phyloP scores from a whole-genome alignment of 2,113 vertebrate species.

The Callocephalon fimbriatum region DNA sequence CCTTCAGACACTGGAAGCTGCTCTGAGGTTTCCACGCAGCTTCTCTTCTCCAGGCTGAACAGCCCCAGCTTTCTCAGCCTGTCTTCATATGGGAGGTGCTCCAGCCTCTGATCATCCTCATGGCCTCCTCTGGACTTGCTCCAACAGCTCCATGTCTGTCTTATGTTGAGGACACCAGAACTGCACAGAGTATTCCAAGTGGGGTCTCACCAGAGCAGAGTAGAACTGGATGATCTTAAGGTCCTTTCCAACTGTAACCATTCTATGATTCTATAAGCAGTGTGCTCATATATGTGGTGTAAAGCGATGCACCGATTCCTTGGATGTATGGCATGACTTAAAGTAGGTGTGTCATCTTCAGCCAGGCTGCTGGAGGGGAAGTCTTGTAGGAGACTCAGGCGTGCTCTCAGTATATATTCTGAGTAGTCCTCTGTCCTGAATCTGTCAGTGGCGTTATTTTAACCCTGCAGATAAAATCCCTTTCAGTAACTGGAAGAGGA shows the following conservation, averaged over 20 bases:
- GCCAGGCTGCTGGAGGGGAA: not conserved
- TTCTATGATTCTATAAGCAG: not conserved
- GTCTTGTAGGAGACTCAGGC: not conserved
- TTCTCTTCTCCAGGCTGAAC: not conserved
- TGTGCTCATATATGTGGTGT: not conserved
- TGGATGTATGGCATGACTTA: not conserved
- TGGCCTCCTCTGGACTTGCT: not conserved
- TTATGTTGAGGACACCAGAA: not conserved
- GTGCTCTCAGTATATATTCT: not conserved
- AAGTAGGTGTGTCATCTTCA: not conserved
- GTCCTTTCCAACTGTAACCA: too few species aligned
- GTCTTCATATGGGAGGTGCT: accelerated
- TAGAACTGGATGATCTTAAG: too few species aligned
- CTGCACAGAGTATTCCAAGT: too few species aligned
- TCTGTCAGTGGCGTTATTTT: not conserved
- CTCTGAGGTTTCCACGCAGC: not conserved
- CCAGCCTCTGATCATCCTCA: not conserved
- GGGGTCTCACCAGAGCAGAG: too few species aligned
- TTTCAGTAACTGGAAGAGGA: not conserved
- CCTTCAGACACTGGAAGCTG: too few species aligned
- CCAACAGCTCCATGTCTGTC: not conserved
- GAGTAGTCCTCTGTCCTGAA: not conserved
- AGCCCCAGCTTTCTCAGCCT: not conserved
- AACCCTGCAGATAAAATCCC: not conserved
- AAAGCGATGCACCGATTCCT: not conserved